Conservation (phyloP, 2,113 vertebrate species). For the Lophius piscatorius region DNA sequence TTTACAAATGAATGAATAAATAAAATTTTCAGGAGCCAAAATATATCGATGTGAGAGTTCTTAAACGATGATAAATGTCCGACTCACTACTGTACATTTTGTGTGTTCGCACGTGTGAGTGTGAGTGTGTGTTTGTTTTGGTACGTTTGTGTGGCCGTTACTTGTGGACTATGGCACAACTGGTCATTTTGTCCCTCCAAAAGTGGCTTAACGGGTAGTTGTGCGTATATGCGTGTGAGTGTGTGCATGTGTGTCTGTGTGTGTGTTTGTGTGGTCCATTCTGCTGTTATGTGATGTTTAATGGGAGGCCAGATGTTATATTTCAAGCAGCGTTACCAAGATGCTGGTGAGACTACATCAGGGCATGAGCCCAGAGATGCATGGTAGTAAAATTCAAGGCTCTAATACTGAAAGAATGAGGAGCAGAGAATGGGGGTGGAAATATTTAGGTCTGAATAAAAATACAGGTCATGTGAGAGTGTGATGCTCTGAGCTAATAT, state of each 20-base stretch:
- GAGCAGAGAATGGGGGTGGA: constrained; percentile 9
- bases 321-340: constrained; percentile 32
- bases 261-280: constrained; percentile 5
- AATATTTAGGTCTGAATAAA: background rate
- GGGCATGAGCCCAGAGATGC: constrained; percentile 42
- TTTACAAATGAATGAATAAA: too few relatives aligned
- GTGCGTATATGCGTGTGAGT: background rate
- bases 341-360: constrained; percentile 36
- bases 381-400: constrained; percentile 20
- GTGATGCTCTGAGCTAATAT: background rate
- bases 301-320: constrained; percentile 19
- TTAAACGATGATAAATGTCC: too few relatives aligned
- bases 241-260: background rate
- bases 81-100: too few relatives aligned
- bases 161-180: too few relatives aligned
- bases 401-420: constrained; percentile 5
- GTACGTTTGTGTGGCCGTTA: too few relatives aligned
- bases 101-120: too few relatives aligned
- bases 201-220: too few relatives aligned
- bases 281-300: constrained; percentile 15
- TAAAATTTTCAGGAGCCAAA: too few relatives aligned
- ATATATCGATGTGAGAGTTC: too few relatives aligned
- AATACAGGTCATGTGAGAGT: constrained; percentile 11
- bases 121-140: too few relatives aligned
- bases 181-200: too few relatives aligned